These are phyloP conservation scores for Drosophila percnosoma DNA, from an alignment of 2,888 invertebrate species.

Conservation along the genomic window DNA sequence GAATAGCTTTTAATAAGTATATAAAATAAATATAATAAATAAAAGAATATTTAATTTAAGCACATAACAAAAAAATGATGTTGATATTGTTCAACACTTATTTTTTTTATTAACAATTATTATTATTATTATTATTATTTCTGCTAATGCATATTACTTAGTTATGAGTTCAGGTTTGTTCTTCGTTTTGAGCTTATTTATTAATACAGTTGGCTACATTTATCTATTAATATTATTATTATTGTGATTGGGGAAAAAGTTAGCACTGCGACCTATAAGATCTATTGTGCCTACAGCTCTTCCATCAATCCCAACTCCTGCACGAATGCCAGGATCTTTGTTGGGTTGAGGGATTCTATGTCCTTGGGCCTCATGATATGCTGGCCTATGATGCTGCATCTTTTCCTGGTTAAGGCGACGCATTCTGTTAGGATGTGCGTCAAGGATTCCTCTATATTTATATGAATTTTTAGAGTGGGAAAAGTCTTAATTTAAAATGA, in stretches of 20 bases:
- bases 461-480: neutral
- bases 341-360: too few species aligned
- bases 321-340: too few species aligned
- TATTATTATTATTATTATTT: neutral
- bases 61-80: neutral
- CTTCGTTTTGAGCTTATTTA: rapidly evolving
- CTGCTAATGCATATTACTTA: neutral
- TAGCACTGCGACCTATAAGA: too few species aligned
- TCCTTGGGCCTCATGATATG: too few species aligned
- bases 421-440: too few species aligned
- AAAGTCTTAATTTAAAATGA: neutral
- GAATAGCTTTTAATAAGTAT: neutral
- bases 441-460: too few species aligned
- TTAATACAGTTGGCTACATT: neutral
- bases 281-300: too few species aligned
- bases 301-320: too few species aligned
- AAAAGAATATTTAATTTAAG: neutral
- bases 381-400: too few species aligned
- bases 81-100: neutral
- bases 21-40: neutral
- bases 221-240: neutral
- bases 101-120: neutral
- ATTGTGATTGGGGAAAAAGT: too few species aligned
- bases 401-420: too few species aligned
- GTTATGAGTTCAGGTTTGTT: neutral